Evolutionary conservation across 2,113 vertebrate species (phyloP).

Genomic region (Reinhardtius hippoglossoides): DNA sequence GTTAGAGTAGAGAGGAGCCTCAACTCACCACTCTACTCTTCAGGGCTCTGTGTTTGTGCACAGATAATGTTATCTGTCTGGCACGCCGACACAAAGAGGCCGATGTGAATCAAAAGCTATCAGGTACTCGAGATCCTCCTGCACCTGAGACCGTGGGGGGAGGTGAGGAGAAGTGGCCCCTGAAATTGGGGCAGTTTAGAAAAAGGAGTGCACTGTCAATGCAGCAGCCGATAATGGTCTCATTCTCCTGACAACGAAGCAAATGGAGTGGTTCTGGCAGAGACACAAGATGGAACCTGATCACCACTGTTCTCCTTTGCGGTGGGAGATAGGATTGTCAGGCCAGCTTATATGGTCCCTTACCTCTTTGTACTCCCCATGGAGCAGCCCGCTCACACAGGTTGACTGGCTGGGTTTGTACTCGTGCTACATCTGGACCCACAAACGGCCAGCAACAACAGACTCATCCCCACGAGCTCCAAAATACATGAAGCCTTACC

Average conservation of each 20-base stretch:
- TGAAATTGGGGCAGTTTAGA: slow-evolving; percentile 57
- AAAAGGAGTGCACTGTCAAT: slow-evolving; percentile 58
- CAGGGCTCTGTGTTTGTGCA: neutral
- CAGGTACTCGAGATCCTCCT: slow-evolving; percentile 35
- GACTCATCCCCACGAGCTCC: slow-evolving; percentile 29
- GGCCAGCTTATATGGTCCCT: slow-evolving; percentile 14
- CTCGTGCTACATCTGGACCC: slow-evolving; percentile 48
- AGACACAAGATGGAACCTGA: slow-evolving; percentile 54
- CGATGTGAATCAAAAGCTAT: slow-evolving; percentile 53
- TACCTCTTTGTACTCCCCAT: slow-evolving; percentile 1
- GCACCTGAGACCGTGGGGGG: slow-evolving; percentile 10
- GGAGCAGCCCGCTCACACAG: slow-evolving; percentile 29
- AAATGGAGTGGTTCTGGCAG: slow-evolving; percentile 53
- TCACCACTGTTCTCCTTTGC: slow-evolving; percentile 20
- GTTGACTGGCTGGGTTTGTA: slow-evolving; percentile 23
- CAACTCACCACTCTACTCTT: slow-evolving; percentile 7
- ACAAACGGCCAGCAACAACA: slow-evolving; percentile 55
- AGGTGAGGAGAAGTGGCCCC: slow-evolving; percentile 48
- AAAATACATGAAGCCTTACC: slow-evolving; percentile 36
- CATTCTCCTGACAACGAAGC: slow-evolving; percentile 32
- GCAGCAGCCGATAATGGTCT: slow-evolving; percentile 42
- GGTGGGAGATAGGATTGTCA: slow-evolving; percentile 13
- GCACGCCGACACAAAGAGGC: slow-evolving; percentile 37
- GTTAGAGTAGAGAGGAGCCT: neutral
- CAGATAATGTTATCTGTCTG: slow-evolving; percentile 39